Conservation (phyloP, 2,113 vertebrate genomes). For the Nothocercus julius region DNA sequence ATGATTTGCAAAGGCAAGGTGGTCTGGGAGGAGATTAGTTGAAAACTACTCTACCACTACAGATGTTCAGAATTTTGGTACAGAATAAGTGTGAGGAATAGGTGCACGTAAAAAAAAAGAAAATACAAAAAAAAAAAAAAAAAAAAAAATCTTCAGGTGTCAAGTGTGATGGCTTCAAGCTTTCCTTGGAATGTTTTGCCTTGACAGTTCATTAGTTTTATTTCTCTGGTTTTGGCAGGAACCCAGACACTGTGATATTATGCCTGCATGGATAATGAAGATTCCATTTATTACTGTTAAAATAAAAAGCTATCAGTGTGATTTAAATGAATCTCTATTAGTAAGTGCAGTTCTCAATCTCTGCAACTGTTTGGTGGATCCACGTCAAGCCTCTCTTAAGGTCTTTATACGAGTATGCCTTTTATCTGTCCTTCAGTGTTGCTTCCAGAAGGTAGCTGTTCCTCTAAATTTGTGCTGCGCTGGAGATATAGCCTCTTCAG, state of each 20-base stretch:
- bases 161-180: slow-evolving; percentile 3
- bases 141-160: neutral
- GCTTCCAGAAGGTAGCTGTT: neutral
- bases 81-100: neutral
- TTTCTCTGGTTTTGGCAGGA: slow-evolving; percentile 4
- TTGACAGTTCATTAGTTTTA: slow-evolving; percentile 48
- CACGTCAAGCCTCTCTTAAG: neutral
- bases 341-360: neutral
- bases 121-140: neutral
- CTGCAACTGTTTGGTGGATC: neutral
- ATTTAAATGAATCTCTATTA: neutral
- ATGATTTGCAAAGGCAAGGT: neutral
- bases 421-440: neutral
- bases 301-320: neutral
- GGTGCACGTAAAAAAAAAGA: neutral
- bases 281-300: slow-evolving; percentile 9
- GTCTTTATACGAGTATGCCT: neutral
- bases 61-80: neutral
- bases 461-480: neutral
- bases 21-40: neutral
- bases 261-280: neutral
- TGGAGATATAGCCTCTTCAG: neutral
- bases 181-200: slow-evolving; percentile 37
- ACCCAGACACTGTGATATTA: neutral
- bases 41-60: neutral